phyloP scores from a whole-genome alignment of 1,140 invertebrate species.

The Propsilocerus akamusi region DNA sequence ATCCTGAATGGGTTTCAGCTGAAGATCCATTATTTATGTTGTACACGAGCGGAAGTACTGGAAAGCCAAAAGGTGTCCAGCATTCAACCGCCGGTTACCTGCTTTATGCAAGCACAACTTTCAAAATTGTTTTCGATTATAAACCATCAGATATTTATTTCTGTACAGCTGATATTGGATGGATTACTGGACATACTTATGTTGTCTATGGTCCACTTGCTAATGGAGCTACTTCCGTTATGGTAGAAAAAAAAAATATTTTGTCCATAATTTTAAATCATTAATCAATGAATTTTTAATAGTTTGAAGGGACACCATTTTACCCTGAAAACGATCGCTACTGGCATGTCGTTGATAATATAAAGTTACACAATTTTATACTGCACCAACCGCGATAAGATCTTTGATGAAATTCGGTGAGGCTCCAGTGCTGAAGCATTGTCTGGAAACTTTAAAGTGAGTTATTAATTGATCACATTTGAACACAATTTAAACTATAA shows the following conservation, averaged over 20 bases:
- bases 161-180: constrained; percentile 99
- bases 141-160: constrained; percentile 81
- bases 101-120: constrained; percentile 74
- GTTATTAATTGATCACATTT: constrained; percentile 5
- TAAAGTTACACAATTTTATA: constrained; percentile 92
- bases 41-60: constrained; percentile 94
- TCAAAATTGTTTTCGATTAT: constrained; percentile 92
- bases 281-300: constrained; percentile 19
- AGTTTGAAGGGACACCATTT: constrained; percentile 95
- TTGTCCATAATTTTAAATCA: constrained; percentile 3
- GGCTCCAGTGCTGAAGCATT: constrained; percentile 45
- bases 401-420: constrained; percentile 90
- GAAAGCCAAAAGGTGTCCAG: constrained; percentile 92
- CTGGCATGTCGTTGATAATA: constrained; percentile 86
- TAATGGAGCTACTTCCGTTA: constrained; percentile 81
- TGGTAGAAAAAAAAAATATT: constrained; percentile 36
- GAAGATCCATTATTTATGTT: constrained; percentile 95
- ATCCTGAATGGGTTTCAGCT: constrained; percentile 83
- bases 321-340: constrained; percentile 75
- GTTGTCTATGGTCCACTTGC: constrained; percentile 87
- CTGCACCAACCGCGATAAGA: constrained; percentile 92
- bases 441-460: constrained; percentile 29
- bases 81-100: constrained; percentile 91
- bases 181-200: constrained; percentile 96
- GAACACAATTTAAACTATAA: neutral